Base-by-base conservation (phyloP, 1,140 invertebrate species). In the Micrasema minimum region DNA sequence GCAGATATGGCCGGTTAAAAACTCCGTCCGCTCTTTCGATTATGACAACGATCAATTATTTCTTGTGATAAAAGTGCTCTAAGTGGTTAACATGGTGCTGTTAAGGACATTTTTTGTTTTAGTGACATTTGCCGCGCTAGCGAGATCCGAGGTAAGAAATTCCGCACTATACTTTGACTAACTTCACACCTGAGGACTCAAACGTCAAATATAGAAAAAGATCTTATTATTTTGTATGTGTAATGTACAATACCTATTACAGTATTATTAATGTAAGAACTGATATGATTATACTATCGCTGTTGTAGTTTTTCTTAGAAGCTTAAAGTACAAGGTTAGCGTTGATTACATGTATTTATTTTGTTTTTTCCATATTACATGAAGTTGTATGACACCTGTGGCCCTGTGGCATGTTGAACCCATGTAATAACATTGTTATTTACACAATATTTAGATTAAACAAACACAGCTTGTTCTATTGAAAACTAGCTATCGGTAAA, bases 111-210 rank as follows among this genome's bases (percentile, higher is more conserved):
- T 68, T 43, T 37, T 69, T 38, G 62, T 57, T 45, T 37, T 72
- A 53, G 71, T 59, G 57, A 53, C 45, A 16, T 64, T 72, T 46
- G 66, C 71, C 38, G 59, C 65, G 31, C 64, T 68, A 20, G 66
- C 16, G 20, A 41, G 23, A 7, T 69, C 71, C 10, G 57, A 72
- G 71, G 71, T 72, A 38, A 50, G 67, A 14, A 51, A 31, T 31
- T 31, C 55, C 37, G 55, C 55, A 3, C 35, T 20, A 7, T 9
- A 20, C 35, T 53, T 22, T 41, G 16, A 59, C 55, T 10, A 59
- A 59, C 55, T 59, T 59, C 55, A 59, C 55, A 38, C 20, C 26
- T 31, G 2, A 4, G 18, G 7, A 48, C n/a, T 20, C 31, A 59
- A 59, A 59, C 37, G 55, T 59, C 37, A 59, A 59, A 59, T n/a